Evolutionary conservation across 2,888 invertebrate genomes (phyloP).

Genomic region (Trichogramma dendrolimi): DNA sequence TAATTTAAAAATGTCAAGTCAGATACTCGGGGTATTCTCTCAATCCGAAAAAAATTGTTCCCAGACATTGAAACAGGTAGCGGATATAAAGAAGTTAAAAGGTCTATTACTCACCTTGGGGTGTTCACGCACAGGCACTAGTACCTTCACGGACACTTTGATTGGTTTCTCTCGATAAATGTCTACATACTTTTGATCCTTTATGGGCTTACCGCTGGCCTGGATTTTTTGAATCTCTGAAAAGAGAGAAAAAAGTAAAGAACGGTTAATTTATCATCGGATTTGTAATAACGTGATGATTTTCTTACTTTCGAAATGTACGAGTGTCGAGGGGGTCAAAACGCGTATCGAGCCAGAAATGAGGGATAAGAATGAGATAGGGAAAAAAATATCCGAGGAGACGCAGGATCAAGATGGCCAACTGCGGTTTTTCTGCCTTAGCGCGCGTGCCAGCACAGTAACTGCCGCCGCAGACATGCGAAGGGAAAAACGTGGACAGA

Average conservation of each 20-base stretch:
- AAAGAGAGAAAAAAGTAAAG: constrained; percentile 35
- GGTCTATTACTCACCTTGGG: constrained; percentile 59
- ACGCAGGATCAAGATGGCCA: constrained; percentile 18
- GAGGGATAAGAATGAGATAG: constrained; percentile 14
- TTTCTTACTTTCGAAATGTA: background rate
- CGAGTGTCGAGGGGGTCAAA: background rate
- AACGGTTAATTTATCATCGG: constrained; percentile 17
- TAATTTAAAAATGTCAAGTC: too few relatives aligned
- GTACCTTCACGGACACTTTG: constrained; percentile 68
- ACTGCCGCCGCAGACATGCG: background rate
- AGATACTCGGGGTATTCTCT: too few relatives aligned
- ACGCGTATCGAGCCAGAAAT: constrained; percentile 12
- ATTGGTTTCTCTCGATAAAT: constrained; percentile 73
- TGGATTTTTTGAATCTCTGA: constrained; percentile 75
- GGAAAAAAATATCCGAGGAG: constrained; percentile 14
- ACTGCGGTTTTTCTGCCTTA: constrained; percentile 8
- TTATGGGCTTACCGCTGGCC: constrained; percentile 63
- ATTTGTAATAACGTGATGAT: background rate
- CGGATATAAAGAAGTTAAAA: background rate
- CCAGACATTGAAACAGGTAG: too few relatives aligned
- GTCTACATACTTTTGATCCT: constrained; percentile 70
- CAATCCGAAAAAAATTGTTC: too few relatives aligned
- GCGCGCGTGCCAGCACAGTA: background rate
- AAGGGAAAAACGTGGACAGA: background rate
- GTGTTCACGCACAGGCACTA: constrained; percentile 69